Base-by-base conservation (phyloP, 2,113 vertebrate species). In the Myodes glareolus region DNA sequence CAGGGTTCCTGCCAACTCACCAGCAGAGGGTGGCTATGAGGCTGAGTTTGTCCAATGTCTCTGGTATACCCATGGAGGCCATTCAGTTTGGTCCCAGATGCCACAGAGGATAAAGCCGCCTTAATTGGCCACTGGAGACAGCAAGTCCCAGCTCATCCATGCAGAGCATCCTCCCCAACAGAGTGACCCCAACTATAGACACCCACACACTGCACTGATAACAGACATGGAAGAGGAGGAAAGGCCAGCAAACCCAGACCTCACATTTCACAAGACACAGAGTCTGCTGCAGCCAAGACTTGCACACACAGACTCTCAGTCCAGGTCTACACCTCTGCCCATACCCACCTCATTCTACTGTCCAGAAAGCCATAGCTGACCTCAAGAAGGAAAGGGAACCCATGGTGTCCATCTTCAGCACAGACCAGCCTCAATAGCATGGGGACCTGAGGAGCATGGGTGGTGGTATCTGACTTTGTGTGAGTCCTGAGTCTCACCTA, bases 41-140 rank as follows among this genome's bases (percentile, higher is more conserved):
- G 72, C 7, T 19, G 7, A 31, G 9, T 31, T 58, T 42, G 50
- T 55, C 85, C 85, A 27, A 21, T 47, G 33, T 21, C 33, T 52
- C 19, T 50, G 29, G 5, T 58, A 55, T 55, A 17, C 23, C 70
- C 33, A 50, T 75, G 36, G 68, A 61, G 67, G 63, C 55, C 19
- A 63, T 75, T 11, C 9, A 36, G 36, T 19, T 3, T 17, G 52
- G 14, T 33, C 50, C 21, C 75, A 25, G 25, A 0, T 33, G 13
- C 33, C 11, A 25, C 36, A 27, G 50, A 73, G 86, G 50, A 50
- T 2, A 12, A 4, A 6, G 5, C 3, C 33, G 39, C 45, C 75
- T 47, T 97, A 92, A 95, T 68, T 88, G 92, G 80, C 70, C 92
- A 73, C 2, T 5, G 0, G 76, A 78, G 92, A 7, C 16, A 0